Evolutionary conservation across 2,113 vertebrate species (phyloP).

Genomic region (Pteruthius melanotis): DNA sequence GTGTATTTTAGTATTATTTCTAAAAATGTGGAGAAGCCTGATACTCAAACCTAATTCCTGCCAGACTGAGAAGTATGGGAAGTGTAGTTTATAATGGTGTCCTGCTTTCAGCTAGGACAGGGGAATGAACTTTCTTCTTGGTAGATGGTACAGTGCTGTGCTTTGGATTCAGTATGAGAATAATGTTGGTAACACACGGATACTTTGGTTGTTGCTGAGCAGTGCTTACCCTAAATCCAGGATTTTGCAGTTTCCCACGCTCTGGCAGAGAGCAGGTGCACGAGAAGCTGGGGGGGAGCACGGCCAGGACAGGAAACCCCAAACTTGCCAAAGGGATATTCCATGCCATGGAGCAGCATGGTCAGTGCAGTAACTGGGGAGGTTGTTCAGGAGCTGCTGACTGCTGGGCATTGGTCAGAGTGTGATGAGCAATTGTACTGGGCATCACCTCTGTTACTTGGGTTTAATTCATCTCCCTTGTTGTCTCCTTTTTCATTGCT

Average conservation of each 20-base stretch:
- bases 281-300: neutral
- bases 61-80: neutral
- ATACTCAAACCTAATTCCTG: neutral
- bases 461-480: neutral
- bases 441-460: neutral
- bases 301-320: rapidly evolving
- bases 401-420: neutral
- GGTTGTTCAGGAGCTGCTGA: neutral
- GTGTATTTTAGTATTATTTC: neutral
- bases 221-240: neutral
- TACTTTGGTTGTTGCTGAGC: neutral
- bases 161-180: neutral
- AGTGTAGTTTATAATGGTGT: neutral
- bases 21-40: neutral
- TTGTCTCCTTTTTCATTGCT: neutral
- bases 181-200: neutral
- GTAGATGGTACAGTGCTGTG: neutral
- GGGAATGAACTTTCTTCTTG: neutral
- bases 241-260: neutral
- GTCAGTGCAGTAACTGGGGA: neutral
- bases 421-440: neutral
- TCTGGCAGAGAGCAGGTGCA: neutral
- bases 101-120: neutral
- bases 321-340: neutral
- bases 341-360: neutral